These are phyloP conservation scores for Apostichopus californicus DNA, from an alignment of 35 echinoderm and acorn worm species.

Conservation along the genomic window DNA sequence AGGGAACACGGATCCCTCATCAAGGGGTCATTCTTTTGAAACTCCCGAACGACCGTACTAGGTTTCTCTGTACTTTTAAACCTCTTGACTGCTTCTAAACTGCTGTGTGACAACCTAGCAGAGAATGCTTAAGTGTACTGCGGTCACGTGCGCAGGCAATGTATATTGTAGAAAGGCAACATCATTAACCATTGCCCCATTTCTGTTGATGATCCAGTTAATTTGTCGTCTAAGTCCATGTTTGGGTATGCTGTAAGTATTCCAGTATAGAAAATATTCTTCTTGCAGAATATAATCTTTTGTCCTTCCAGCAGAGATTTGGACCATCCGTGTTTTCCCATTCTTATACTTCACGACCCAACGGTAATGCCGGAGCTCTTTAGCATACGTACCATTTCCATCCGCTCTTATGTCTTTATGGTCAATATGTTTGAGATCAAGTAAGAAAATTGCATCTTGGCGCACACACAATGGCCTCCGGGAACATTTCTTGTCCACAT, in stretches of 20 bases:
- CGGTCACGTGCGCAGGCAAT: neutral
- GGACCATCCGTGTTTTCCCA: neutral
- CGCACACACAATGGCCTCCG: constrained; percentile 16
- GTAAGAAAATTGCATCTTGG: constrained; percentile 11
- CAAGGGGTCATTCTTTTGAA: constrained; percentile 3
- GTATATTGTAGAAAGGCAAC: constrained; percentile 30
- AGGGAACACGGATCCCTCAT: constrained; percentile 9
- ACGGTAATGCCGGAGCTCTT: constrained; percentile 34
- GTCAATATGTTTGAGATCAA: constrained; percentile 24
- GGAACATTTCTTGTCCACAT: neutral
- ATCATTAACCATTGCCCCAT: constrained; percentile 11
- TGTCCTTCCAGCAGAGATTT: neutral
- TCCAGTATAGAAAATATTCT: constrained; percentile 31
- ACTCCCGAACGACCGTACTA: constrained; percentile 15
- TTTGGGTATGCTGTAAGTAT: constrained; percentile 33
- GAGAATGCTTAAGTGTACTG: constrained; percentile 8
- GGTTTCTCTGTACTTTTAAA: constrained; percentile 16
- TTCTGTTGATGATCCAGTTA: constrained; percentile 6
- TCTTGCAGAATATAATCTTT: constrained; percentile 12
- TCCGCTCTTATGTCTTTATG: constrained; percentile 19
- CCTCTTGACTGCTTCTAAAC: neutral
- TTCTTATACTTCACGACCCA: constrained; percentile 12
- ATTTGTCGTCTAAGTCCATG: constrained; percentile 29
- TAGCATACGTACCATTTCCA: neutral
- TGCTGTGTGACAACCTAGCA: constrained; percentile 10